Evolutionary conservation across 2,113 vertebrate species (phyloP), one percentile per base, ranked within the genome.

Genomic region (Nesogale talazaci): DNA sequence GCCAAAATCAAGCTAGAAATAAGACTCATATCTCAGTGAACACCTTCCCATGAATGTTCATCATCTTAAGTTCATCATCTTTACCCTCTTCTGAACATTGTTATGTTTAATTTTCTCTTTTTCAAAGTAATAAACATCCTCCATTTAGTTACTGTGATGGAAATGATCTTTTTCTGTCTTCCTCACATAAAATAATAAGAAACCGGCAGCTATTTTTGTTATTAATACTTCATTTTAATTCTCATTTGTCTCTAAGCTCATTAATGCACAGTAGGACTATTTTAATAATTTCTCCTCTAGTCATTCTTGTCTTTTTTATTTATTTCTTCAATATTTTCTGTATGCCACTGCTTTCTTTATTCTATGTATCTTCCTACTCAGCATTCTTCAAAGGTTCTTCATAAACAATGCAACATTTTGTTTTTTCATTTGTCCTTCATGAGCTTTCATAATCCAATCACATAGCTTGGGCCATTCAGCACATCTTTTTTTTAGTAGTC

Each of bases 171-270:
- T 75, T 29, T 86, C 17, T 8, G 15, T 20, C 25, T 63, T 72
- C 6, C 36, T 23, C 19, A 42, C 59, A 88, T 86, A 29, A 2
- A 72, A 57, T 56, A 72, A 74, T 38, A 77, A 76, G 42, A 95
- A 86, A 57, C 34, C 36, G 34, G 83, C 27, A 70, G 29, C 79
- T 77, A 80, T 72, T 75, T 92, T 80, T 42, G 69, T 89, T 56
- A 63, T 27, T 61, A 67, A 77, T 29, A 81, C n/a, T 65, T 75
- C 61, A 83, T 72, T 92, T 76, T 89, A 86, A 89, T 94, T 76
- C 76, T 67, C 31, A 67, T n/a, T 83, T 59, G 77, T 88, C 80
- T 40, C 38, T 5, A 9, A 89, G 76, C 70, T 89, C 76, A 86
- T 81, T 81, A 67, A 70, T 86, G 89, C 77, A 61, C 23, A 86